Evolutionary conservation across 2,113 vertebrate genomes (phyloP).

Genomic region (human (Homo sapiens)): DNA sequence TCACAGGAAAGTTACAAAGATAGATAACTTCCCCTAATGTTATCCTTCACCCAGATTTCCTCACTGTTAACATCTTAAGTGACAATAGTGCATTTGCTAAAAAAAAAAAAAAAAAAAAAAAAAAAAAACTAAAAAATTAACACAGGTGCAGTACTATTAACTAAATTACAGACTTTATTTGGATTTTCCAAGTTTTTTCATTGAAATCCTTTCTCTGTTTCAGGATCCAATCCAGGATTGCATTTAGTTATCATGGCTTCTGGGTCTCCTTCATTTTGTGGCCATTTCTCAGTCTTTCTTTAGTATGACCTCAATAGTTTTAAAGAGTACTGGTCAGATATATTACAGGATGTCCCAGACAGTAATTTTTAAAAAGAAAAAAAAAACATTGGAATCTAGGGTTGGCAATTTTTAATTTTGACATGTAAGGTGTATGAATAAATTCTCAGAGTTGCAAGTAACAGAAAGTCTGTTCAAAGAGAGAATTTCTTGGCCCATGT

Average conservation of each 20-base stretch:
- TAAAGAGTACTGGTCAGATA: neutral
- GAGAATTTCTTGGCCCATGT: neutral
- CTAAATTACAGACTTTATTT: neutral
- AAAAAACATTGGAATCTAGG: neutral
- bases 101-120: too few species aligned
- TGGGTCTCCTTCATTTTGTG: neutral
- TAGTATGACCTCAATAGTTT: neutral
- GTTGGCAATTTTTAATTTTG: neutral
- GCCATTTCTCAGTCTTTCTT: neutral
- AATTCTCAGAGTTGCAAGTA: neutral
- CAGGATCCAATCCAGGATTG: neutral
- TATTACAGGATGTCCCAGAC: neutral
- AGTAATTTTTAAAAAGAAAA: neutral
- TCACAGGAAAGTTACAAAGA: neutral
- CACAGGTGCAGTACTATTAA: neutral
- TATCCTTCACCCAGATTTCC: neutral
- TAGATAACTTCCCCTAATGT: neutral
- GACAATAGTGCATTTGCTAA: neutral
- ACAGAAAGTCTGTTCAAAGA: neutral
- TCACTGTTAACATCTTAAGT: neutral
- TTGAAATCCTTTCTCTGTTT: neutral
- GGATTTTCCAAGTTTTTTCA: neutral
- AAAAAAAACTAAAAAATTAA: neutral
- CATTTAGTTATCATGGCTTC: neutral
- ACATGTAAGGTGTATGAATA: neutral